A percentile compares a stretch with the other conserved stretches of the same genome.
Evolutionary conservation across 2,113 vertebrate genomes (phyloP).

Genomic region (Microtus richardsoni): DNA sequence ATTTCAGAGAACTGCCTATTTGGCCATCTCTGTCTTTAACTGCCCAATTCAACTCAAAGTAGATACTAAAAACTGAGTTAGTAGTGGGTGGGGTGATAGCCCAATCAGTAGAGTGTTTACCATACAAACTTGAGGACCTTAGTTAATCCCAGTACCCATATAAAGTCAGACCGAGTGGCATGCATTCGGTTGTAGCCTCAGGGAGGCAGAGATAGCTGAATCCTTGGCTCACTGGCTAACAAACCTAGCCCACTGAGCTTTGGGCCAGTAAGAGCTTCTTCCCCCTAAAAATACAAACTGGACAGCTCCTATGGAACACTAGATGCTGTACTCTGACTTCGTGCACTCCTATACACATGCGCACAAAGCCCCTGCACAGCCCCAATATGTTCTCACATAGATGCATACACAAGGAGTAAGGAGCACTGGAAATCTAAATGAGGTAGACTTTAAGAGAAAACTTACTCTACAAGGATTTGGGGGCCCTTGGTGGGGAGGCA

Average conservation of each 20-base stretch:
- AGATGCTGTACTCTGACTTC: neutral
- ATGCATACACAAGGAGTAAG: too few relatives aligned
- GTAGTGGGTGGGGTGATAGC: neutral
- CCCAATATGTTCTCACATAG: neutral
- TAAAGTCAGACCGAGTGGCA: neutral
- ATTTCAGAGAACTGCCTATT: neutral
- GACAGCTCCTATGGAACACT: neutral
- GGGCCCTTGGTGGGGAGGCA: fast-evolving
- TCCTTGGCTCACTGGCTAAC: neutral
- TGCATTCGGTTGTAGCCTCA: neutral
- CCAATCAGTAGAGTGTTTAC: neutral
- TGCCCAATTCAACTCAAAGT: neutral
- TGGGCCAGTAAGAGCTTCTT: neutral
- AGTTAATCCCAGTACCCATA: neutral
- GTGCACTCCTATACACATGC: fast-evolving
- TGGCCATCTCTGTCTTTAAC: neutral
- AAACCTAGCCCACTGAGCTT: neutral
- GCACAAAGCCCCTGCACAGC: neutral
- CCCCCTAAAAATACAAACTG: neutral
- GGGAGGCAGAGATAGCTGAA: neutral
- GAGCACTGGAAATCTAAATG: fast-evolving
- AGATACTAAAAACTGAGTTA: neutral
- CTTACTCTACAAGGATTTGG: neutral
- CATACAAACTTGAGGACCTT: neutral
- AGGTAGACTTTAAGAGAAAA: neutral